phyloP scores from a whole-genome alignment of 1,140 invertebrate genomes.

The Orussus abietinus region DNA sequence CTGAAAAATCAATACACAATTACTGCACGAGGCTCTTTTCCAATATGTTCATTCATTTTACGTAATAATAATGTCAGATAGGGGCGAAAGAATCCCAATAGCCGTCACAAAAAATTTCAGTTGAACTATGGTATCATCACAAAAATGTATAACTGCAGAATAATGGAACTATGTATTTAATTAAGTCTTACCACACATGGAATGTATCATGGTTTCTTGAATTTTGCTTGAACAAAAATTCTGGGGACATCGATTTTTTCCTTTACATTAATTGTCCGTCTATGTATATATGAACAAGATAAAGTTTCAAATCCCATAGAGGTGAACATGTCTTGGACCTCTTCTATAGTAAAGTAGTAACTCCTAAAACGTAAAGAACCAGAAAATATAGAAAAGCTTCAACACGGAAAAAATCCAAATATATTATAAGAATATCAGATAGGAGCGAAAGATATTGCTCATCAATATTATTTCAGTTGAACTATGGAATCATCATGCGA shows the following conservation, averaged over 20 bases:
- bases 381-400: too few species aligned
- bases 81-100: conserved; percentile 40
- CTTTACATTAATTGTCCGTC: conserved; percentile 87
- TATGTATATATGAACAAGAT: conserved; percentile 72
- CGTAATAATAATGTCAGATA: conserved; percentile 28
- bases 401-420: too few species aligned
- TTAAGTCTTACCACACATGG: background rate
- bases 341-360: conserved; percentile 76
- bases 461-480: conserved; percentile 41
- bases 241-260: conserved; percentile 86
- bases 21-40: too few species aligned
- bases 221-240: conserved; percentile 91
- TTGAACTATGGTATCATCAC: conserved; percentile 51
- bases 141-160: conserved; percentile 1
- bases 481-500: conserved; percentile 46
- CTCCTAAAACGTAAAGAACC: too few species aligned
- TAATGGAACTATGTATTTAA: conserved; percentile 3
- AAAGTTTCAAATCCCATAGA: conserved; percentile 67
- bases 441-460: conserved; percentile 49
- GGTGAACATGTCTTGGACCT: conserved; percentile 61
- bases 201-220: conserved; percentile 56
- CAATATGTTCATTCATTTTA: too few species aligned
- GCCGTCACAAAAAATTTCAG: conserved; percentile 32
- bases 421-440: too few species aligned
- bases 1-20: too few species aligned